Evolutionary conservation across 2,888 invertebrate species (phyloP), one percentile per base, ranked within the genome.

Genomic region (Mythimna ferrago): DNA sequence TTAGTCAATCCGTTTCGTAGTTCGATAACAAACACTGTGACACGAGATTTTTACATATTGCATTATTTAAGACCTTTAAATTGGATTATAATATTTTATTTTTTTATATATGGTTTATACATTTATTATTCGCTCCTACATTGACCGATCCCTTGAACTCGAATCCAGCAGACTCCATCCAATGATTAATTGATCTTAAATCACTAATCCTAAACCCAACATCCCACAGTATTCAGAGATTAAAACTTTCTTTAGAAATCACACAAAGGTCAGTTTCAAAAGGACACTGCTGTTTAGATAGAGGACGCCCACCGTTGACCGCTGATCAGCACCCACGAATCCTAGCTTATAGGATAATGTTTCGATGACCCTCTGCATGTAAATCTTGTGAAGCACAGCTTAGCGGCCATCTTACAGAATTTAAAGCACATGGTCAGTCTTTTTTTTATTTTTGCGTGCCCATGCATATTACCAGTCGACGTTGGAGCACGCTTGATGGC

Each of bases 291-390:
- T 58, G 11, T 11, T 48, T 58, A 11, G n/a, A 51, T 26, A 32
- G n/a, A 21, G 26, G 32, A 32, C 80, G 75, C 69, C 75, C 57
- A 69, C 62, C 16, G 26, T 66, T 58, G 75, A 66, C 75, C 62
- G n/a, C 41, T 35, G 57, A 69, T 66, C 66, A 9, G 16, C 58
- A 35, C 54, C 69, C 7, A 60, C 67, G 26, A 16, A 56, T 68
- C 53, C 11, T 21, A 68, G 57, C 77, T 57, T 76, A 58, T 48
- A 62, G 32, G 35, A 62, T 68, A 16, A 62, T 41, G 41, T 68
- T 56, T 21, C 11, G 21, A 58, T 70, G 32, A 78, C 35, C 80
- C 56, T 70, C 35, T 60, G 26, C 35, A 51, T 51, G 16, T 26
- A 54, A 54, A 51, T 54, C 58, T 66, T 75, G 19, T 48, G 61